phyloP scores from a whole-genome alignment of 2,888 invertebrate genomes.

The Melanostoma mellinum region DNA sequence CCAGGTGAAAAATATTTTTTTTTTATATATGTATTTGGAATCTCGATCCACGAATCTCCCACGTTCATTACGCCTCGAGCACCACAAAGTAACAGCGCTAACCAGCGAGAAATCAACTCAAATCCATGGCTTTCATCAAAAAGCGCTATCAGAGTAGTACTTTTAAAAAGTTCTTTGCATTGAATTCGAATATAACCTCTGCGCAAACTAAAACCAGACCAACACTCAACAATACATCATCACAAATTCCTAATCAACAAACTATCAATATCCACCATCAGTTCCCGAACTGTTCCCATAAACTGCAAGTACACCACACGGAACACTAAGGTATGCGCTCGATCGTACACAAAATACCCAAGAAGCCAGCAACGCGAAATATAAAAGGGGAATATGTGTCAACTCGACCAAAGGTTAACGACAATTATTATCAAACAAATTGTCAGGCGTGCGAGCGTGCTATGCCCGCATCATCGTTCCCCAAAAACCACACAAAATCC shows the following conservation, averaged over 20 bases:
- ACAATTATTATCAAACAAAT: constrained; percentile 82
- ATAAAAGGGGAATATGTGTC: constrained; percentile 77
- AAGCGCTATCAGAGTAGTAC: no score
- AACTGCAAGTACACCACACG: constrained; percentile 28
- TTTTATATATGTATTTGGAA: no score
- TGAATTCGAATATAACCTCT: no score
- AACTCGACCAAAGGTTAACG: constrained; percentile 80
- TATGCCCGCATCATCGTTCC: constrained; percentile 23
- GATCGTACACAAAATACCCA: constrained; percentile 47
- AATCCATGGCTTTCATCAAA: no score
- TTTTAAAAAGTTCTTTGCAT: no score
- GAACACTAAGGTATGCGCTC: no score
- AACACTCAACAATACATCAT: constrained; percentile 74
- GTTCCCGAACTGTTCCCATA: constrained; percentile 44
- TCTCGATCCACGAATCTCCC: no score
- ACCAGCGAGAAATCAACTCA: no score
- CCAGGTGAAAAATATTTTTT: no score
- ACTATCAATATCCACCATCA: constrained; percentile 45
- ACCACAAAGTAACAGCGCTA: no score
- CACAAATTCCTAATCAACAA: constrained; percentile 66
- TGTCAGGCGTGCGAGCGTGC: constrained; percentile 77
- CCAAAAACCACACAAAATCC: constrained; percentile 37
- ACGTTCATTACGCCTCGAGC: no score
- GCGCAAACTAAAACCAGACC: neutral
- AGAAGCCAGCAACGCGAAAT: constrained; percentile 42